Percentiles rank a stretch among this genome's conserved stretches.
These are phyloP conservation scores for Latrodectus elegans DNA, from an alignment of 2,888 invertebrate genomes.

Conservation along the genomic window DNA sequence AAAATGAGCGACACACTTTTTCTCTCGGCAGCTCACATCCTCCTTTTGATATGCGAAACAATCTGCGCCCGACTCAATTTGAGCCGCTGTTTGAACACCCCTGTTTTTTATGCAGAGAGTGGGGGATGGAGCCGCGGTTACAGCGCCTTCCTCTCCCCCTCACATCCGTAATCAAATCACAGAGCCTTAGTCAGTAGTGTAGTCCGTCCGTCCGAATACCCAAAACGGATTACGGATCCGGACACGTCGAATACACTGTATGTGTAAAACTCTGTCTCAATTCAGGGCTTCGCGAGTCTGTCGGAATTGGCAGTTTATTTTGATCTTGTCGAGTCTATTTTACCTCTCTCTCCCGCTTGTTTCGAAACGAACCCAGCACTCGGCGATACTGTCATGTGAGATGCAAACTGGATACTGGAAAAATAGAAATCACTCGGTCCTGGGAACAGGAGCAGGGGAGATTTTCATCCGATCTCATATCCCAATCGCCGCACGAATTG, in stretches of 20 bases:
- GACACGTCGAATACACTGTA: slow-evolving; percentile 57
- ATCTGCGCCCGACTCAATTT: slow-evolving; percentile 50
- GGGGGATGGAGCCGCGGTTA: not conserved
- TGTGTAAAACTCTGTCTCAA: slow-evolving; percentile 3
- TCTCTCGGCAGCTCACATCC: slow-evolving; percentile 1
- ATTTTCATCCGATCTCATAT: too few relatives aligned
- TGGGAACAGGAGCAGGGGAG: too few relatives aligned
- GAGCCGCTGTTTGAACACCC: slow-evolving; percentile 31
- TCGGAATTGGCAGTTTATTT: slow-evolving; percentile 60
- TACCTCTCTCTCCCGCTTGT: not conserved
- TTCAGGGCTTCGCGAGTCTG: slow-evolving; percentile 15
- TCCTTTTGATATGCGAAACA: slow-evolving; percentile 57
- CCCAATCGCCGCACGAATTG: not conserved
- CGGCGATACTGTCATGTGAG: not conserved
- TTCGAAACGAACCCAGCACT: not conserved
- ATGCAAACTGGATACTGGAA: not conserved
- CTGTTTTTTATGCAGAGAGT: slow-evolving; percentile 28
- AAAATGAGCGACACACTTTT: not conserved
- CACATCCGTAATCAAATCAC: slow-evolving; percentile 57
- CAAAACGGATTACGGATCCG: slow-evolving; percentile 57
- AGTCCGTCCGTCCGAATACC: slow-evolving; percentile 15
- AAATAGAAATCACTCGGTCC: not conserved
- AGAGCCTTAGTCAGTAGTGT: slow-evolving; percentile 35
- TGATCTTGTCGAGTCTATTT: slow-evolving; percentile 49
- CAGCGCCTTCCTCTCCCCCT: slow-evolving; percentile 2